Percentiles rank a stretch among this genome's conserved stretches.
Evolutionary conservation across 1,140 invertebrate species (phyloP).

Genomic region (Papilio dardanus): DNA sequence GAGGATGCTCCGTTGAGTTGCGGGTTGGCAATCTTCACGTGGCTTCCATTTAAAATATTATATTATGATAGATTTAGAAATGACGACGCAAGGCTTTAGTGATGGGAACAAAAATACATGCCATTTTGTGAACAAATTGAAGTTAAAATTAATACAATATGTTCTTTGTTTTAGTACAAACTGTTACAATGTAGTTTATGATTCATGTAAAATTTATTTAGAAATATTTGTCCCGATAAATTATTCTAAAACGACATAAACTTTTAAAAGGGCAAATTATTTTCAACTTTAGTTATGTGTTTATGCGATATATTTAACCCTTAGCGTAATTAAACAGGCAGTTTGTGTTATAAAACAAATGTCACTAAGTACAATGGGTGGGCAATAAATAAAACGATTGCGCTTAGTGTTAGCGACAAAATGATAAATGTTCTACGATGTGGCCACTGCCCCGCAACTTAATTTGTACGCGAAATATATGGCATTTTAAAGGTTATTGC

Average conservation of each 20-base stretch:
- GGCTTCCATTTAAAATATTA: slow-evolving; percentile 21
- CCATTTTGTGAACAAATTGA: no score
- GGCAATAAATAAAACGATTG: slow-evolving; percentile 38
- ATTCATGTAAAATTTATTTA: neutral
- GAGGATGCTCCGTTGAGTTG: slow-evolving; percentile 1
- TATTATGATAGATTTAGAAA: no score
- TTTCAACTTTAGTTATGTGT: slow-evolving; percentile 28
- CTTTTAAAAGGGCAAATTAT: slow-evolving; percentile 14
- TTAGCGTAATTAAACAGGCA: slow-evolving; percentile 29
- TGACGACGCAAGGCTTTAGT: no score
- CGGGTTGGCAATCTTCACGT: slow-evolving; percentile 27
- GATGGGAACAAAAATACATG: no score
- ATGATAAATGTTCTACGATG: slow-evolving; percentile 38
- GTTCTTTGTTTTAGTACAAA: no score
- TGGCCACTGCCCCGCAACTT: slow-evolving; percentile 37
- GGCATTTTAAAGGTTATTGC: slow-evolving; percentile 37
- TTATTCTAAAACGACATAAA: slow-evolving; percentile 28
- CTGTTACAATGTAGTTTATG: neutral
- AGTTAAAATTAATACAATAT: no score
- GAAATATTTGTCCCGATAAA: slow-evolving; percentile 11
- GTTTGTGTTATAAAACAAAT: slow-evolving; percentile 40
- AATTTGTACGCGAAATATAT: slow-evolving; percentile 38
- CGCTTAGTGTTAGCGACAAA: slow-evolving; percentile 39
- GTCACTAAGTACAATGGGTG: slow-evolving; percentile 38
- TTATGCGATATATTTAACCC: slow-evolving; percentile 31